These are phyloP conservation scores for Pterostichus niger DNA, from an alignment of 2,888 invertebrate species.

Conservation along the genomic window DNA sequence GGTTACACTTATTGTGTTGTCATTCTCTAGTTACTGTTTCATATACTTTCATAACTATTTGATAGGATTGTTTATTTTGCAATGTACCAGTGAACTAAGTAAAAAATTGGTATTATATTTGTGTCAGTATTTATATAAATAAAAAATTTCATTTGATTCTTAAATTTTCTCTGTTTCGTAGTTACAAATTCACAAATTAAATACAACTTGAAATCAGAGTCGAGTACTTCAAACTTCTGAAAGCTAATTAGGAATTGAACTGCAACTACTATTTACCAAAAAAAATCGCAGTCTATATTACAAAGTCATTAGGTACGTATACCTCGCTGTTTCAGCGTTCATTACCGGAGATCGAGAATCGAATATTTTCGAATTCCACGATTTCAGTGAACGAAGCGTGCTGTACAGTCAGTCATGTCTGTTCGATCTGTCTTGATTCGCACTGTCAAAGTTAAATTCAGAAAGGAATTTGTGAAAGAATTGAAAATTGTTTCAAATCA, in stretches of 20 bases:
- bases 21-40: constrained; percentile 15
- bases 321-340: not conserved
- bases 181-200: not conserved
- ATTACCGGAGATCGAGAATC: not conserved
- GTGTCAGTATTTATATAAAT: too few relatives aligned
- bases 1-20: constrained; percentile 17
- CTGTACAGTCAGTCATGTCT: not conserved
- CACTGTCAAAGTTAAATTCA: not conserved
- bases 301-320: not conserved
- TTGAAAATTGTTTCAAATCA: too few relatives aligned
- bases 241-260: constrained; percentile 14
- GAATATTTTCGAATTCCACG: too few relatives aligned
- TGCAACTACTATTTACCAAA: constrained; percentile 21
- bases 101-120: too few relatives aligned
- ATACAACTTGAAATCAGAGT: constrained; percentile 2
- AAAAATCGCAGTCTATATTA: not conserved
- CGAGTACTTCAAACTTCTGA: not conserved
- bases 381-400: too few relatives aligned
- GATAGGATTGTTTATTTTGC: not conserved
- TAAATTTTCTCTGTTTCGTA: not conserved
- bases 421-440: not conserved
- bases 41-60: constrained; percentile 22
- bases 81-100: not conserved
- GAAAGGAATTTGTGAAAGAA: not conserved
- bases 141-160: too few relatives aligned